Conservation (phyloP, 1,140 invertebrate genomes). For the Calliopsis andreniformis region DNA sequence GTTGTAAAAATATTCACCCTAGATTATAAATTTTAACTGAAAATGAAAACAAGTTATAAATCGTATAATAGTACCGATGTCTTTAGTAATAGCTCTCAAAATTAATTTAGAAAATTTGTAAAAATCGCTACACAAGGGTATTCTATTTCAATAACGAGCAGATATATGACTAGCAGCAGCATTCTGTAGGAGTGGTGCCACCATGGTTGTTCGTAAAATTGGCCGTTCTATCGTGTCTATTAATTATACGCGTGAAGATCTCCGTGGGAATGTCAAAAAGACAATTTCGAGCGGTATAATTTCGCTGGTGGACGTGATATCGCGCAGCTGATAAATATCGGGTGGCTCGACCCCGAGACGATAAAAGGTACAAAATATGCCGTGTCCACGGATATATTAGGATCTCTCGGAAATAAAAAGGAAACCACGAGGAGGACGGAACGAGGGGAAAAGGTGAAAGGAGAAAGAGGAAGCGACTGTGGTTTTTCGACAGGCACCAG, state of each 20-base stretch:
- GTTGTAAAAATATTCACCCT: background rate
- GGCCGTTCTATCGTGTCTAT: constrained; percentile 34
- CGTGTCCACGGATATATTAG: constrained; percentile 64
- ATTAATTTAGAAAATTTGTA: no score
- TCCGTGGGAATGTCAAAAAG: constrained; percentile 63
- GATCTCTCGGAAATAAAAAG: constrained; percentile 58
- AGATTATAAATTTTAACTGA: no score
- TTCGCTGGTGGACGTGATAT: constrained; percentile 17
- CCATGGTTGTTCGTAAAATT: background rate
- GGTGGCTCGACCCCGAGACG: constrained; percentile 46
- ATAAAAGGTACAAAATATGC: constrained; percentile 65
- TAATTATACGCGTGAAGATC: constrained; percentile 52
- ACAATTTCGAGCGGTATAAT: constrained; percentile 49
- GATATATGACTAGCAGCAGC: background rate
- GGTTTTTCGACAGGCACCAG: constrained; percentile 53
- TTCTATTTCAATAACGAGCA: no score
- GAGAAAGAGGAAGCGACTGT: constrained; percentile 27
- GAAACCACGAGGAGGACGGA: constrained; percentile 27
- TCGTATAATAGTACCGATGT: no score
- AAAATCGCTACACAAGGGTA: no score
- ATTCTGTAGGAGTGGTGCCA: background rate
- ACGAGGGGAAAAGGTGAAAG: constrained; percentile 32
- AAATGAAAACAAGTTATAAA: no score
- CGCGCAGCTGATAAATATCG: constrained; percentile 48
- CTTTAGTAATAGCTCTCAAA: no score